Evolutionary conservation across 2,797 vertebrate species (phyloP), one percentile per base, ranked within the genome.

Genomic region (Sebastes jordani): DNA sequence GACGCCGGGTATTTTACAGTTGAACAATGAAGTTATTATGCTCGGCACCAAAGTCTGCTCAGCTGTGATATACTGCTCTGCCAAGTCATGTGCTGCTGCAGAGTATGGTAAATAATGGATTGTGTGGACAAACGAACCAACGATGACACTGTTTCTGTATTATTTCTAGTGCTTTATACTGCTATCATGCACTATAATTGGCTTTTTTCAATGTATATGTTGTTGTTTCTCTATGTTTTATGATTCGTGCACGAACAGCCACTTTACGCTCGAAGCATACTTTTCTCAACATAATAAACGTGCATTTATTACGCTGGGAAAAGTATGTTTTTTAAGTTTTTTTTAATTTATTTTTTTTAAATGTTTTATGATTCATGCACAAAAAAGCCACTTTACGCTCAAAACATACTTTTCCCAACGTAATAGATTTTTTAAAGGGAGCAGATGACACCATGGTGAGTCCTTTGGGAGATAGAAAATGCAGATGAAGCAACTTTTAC

Each of bases 21-120:
- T 30, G 65, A 93, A 93, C 91, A 94, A 94, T 87, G 79, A 86
- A 66, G 14, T 60, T 78, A 86, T 88, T 92, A 90, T 92, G 69
- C 81, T 54, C 77, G 32, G 80, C 68, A 74, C 52, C 69, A 83
- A 86, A 89, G 86, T 89, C 84, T 87, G 79, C 82, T 90, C 81
- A 85, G 80, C 80, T 72, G 79, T 76, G 71, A 91, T 54, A 68
- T 38, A 38, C 64, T 59, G 81, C 69, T 71, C 76, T 78, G 88
- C 84, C 87, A 90, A 85, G 82, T 90, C 81, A 89, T 88, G 82
- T 86, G 80, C 70, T 77, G 61, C 70, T 66, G 71, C 58, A 70
- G 64, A 80, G 34, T 22, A 60, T 29, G 14, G 54, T 68, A 62
- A 88, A 86, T 82, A 90, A 82, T 64, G 23, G 72, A 42, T 55